Conservation (phyloP, 2,113 vertebrate genomes). For the Megalops atlanticus region DNA sequence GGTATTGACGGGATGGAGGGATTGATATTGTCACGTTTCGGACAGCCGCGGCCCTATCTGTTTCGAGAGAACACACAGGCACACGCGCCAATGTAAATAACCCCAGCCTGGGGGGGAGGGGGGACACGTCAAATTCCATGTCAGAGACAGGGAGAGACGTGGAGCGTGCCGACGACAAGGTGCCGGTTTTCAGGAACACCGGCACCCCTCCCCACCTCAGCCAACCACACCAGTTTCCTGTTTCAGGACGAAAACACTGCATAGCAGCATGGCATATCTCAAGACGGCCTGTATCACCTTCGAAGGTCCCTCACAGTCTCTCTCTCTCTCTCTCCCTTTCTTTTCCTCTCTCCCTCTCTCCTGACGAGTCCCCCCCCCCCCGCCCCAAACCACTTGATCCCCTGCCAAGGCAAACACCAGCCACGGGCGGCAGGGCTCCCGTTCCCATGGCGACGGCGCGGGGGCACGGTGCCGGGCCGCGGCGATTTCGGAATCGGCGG, state of each 20-base stretch:
- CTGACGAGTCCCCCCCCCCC: conserved; percentile 38
- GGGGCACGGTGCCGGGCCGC: conserved; percentile 61
- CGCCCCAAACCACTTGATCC: conserved; percentile 66
- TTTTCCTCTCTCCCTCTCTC: conserved; percentile 39
- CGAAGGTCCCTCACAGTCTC: conserved; percentile 18
- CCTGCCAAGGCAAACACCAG: conserved; percentile 77
- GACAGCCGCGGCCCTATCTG: conserved; percentile 41
- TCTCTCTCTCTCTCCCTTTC: not conserved
- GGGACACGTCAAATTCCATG: conserved; percentile 55
- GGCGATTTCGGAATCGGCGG: conserved; percentile 74
- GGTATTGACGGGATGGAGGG: conserved; percentile 50
- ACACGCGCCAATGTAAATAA: conserved; percentile 50
- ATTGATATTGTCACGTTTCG: conserved; percentile 57
- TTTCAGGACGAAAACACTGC: conserved; percentile 52
- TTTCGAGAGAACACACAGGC: conserved; percentile 40
- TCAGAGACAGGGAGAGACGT: conserved; percentile 50
- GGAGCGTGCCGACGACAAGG: conserved; percentile 55
- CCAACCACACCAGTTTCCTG: conserved; percentile 51
- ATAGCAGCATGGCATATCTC: conserved; percentile 48
- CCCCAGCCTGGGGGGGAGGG: conserved; percentile 17
- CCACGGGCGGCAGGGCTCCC: conserved; percentile 53
- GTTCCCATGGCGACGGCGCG: conserved; percentile 67
- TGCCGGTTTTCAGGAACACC: conserved; percentile 55
- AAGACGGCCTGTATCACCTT: conserved; percentile 59
- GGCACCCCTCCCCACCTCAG: conserved; percentile 41